Conservation (phyloP, 1,140 invertebrate species). For the Adelges cooleyi region DNA sequence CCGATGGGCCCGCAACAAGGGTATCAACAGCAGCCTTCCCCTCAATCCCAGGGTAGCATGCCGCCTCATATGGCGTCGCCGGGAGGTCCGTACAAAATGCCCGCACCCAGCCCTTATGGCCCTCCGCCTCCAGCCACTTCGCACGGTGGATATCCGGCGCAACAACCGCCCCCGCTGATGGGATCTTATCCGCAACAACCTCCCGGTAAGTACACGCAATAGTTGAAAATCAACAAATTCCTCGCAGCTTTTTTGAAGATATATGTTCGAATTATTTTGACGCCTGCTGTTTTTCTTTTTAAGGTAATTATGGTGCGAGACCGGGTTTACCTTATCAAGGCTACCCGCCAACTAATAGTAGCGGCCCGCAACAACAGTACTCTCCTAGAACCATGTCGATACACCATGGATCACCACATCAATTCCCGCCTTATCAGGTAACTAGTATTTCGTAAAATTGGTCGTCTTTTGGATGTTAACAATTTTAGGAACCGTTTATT, state of each 20-base stretch:
- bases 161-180: conserved; percentile 22
- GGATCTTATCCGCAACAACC: conserved; percentile 40
- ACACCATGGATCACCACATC: conserved; percentile 22
- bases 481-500: too few relatives aligned
- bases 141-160: conserved; percentile 38
- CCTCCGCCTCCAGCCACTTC: conserved; percentile 34
- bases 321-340: conserved; percentile 27
- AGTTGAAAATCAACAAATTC: neutral
- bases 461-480: too few relatives aligned
- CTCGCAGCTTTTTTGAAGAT: neutral
- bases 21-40: conserved; percentile 51
- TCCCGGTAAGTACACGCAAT: conserved; percentile 28
- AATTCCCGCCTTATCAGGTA: conserved; percentile 32
- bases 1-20: conserved; percentile 57
- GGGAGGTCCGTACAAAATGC: conserved; percentile 38
- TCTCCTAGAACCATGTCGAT: conserved; percentile 17
- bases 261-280: too few relatives aligned
- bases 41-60: conserved; percentile 41
- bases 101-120: conserved; percentile 26
- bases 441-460: too few relatives aligned
- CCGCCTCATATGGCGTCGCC: conserved; percentile 35
- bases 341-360: conserved; percentile 15
- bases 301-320: conserved; percentile 21
- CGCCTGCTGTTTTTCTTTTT: neutral
- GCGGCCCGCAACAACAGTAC: conserved; percentile 24